Conservation (phyloP, 2,888 invertebrate genomes). For the Phanerotoma sp. region DNA sequence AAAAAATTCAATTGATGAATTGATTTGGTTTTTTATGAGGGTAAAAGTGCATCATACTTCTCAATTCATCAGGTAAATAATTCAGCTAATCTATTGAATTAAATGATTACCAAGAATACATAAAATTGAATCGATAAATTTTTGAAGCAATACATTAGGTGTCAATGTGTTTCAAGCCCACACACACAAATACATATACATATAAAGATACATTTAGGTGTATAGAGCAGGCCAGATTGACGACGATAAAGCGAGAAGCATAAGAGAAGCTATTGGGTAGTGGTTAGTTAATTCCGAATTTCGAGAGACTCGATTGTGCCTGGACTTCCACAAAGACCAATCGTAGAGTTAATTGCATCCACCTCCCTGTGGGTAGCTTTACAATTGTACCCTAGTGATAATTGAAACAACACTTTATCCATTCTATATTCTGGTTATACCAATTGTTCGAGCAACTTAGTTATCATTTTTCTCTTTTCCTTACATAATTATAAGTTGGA, state of each 20-base stretch:
- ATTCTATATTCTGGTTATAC: background rate
- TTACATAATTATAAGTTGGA: background rate
- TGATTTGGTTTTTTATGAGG: no score
- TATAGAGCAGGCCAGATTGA: background rate
- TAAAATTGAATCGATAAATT: no score
- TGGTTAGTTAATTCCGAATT: constrained; percentile 32
- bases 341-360: constrained; percentile 45
- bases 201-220: no score
- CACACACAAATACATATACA: background rate
- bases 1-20: no score
- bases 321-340: constrained; percentile 38
- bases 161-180: no score
- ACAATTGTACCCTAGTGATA: constrained; percentile 40
- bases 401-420: constrained; percentile 40
- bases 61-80: no score
- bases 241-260: background rate
- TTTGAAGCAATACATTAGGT: no score
- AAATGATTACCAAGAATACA: no score
- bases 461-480: background rate
- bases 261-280: background rate
- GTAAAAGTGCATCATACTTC: no score
- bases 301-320: constrained; percentile 41
- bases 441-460: background rate
- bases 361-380: constrained; percentile 36
- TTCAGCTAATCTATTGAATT: no score